These are phyloP conservation scores for Drosophila jambulina DNA, from an alignment of 1,140 invertebrate genomes.

Conservation along the genomic window DNA sequence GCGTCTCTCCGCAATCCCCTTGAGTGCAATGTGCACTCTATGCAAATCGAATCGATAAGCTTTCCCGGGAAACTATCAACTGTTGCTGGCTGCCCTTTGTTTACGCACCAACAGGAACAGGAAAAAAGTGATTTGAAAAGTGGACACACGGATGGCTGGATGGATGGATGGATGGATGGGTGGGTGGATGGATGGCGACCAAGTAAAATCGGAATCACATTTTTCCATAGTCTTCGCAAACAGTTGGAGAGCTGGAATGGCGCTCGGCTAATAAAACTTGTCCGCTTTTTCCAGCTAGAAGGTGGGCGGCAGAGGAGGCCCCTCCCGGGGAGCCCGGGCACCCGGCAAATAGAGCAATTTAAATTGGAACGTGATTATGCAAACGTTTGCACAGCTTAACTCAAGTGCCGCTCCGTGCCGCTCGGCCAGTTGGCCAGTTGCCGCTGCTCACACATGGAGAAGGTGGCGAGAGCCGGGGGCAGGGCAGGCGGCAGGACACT, in stretches of 20 bases:
- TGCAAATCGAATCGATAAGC: conserved; percentile 32
- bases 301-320: too few relatives aligned
- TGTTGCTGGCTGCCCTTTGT: conserved; percentile 35
- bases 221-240: conserved; percentile 59
- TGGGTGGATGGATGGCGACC: conserved; percentile 3
- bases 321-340: too few relatives aligned
- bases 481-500: not conserved
- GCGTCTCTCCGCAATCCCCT: too few relatives aligned
- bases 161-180: not conserved
- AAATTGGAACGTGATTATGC: conserved; percentile 83
- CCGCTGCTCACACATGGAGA: conserved; percentile 43
- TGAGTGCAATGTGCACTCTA: not conserved
- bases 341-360: conserved; percentile 80
- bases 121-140: conserved; percentile 36
- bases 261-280: conserved; percentile 72
- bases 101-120: conserved; percentile 30
- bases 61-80: conserved; percentile 15
- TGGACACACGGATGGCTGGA: conserved; percentile 20
- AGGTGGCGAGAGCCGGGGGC: not conserved
- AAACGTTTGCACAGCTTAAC: conserved; percentile 83
- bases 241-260: conserved; percentile 34
- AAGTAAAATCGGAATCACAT: conserved; percentile 59
- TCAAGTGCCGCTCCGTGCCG: conserved; percentile 78
- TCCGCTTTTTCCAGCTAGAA: conserved; percentile 54
- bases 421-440: conserved; percentile 70